Percentiles rank a stretch among this genome's conserved stretches.
Evolutionary conservation across 2,888 invertebrate species (phyloP).

Genomic region (Chirona hameri): DNA sequence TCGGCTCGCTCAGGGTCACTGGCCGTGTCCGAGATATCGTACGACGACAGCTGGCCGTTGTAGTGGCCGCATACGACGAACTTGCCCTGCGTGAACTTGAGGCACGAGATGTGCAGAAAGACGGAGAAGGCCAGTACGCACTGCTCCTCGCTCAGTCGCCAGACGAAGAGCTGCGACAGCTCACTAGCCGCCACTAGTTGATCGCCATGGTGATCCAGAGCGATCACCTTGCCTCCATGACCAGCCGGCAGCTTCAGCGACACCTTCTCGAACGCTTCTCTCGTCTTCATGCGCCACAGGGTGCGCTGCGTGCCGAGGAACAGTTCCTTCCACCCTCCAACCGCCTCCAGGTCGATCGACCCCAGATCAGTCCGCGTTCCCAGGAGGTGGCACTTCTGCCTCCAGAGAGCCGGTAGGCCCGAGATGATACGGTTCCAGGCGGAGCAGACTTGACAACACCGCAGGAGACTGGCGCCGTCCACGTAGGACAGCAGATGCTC

Average conservation of each 20-base stretch:
- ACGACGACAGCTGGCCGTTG: constrained; percentile 31
- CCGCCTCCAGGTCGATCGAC: background rate
- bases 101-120: constrained; percentile 36
- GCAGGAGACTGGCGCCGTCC: constrained; percentile 37
- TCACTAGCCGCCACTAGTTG: constrained; percentile 10
- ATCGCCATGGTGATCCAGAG: background rate
- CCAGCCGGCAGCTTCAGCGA: background rate
- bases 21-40: constrained; percentile 24
- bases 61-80: constrained; percentile 38
- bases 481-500: constrained; percentile 33
- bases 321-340: constrained; percentile 6
- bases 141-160: background rate
- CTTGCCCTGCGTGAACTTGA: constrained; percentile 34
- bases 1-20: background rate
- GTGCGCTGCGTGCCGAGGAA: background rate
- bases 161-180: background rate
- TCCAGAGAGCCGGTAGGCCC: constrained; percentile 7
- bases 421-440: constrained; percentile 35
- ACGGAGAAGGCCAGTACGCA: constrained; percentile 36
- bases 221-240: constrained; percentile 13
- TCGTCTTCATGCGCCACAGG: constrained; percentile 23
- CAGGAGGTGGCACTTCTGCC: background rate
- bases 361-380: background rate
- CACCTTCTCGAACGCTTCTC: constrained; percentile 13
- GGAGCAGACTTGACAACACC: constrained; percentile 35